Evolutionary conservation across 2,113 vertebrate genomes (phyloP).

Genomic region (Ochotona curzoniae): DNA sequence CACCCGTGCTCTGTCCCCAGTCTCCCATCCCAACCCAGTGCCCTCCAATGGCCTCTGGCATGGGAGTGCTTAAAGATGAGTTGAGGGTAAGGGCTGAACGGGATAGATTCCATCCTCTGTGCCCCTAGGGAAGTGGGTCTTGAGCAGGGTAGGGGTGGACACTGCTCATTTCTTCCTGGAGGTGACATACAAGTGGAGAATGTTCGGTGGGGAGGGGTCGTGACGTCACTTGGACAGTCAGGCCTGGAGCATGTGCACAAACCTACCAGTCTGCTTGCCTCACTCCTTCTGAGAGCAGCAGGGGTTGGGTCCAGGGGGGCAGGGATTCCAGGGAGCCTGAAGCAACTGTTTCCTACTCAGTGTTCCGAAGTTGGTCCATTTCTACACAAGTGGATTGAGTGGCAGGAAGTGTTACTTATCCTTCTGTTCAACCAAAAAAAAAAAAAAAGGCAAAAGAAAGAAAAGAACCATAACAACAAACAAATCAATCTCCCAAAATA

Average conservation of each 20-base stretch:
- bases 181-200: not conserved
- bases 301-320: not conserved
- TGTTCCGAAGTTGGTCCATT: slow-evolving; percentile 56
- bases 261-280: not conserved
- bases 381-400: not conserved
- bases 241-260: not conserved
- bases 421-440: slow-evolving; percentile 50
- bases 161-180: not conserved
- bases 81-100: slow-evolving; percentile 6
- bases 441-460: not conserved
- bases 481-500: not conserved
- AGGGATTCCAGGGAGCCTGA: not conserved
- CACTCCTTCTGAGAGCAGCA: not conserved
- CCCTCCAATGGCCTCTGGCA: slow-evolving; percentile 43
- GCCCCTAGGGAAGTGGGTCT: not conserved
- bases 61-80: not conserved
- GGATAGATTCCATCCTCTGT: not conserved
- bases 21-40: not conserved
- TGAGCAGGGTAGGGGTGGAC: not conserved
- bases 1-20: not conserved
- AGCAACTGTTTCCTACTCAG: slow-evolving; percentile 4
- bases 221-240: not conserved
- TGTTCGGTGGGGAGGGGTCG: not conserved
- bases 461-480: not conserved
- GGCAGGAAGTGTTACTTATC: not conserved